These are phyloP conservation scores for Mesitornis unicolor DNA, from an alignment of 2,113 vertebrate genomes.

Conservation along the genomic window DNA sequence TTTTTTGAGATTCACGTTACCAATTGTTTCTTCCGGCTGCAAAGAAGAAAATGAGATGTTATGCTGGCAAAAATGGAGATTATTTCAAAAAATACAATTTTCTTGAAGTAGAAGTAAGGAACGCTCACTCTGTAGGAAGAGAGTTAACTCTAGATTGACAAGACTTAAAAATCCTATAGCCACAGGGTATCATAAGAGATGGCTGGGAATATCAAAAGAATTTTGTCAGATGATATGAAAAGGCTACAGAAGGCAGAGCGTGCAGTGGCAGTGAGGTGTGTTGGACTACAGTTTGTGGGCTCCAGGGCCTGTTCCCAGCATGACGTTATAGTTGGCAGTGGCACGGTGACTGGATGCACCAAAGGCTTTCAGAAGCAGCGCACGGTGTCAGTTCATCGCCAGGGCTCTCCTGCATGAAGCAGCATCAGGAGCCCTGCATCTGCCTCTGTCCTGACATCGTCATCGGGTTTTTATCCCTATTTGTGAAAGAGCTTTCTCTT, in stretches of 20 bases:
- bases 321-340: not conserved
- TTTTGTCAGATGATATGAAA: not conserved
- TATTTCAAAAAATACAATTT: not conserved
- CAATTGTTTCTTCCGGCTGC: not conserved
- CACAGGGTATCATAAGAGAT: not conserved
- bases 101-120: not conserved
- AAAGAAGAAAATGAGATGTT: not conserved
- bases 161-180: not conserved
- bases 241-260: not conserved
- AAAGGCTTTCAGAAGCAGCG: not conserved
- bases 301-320: not conserved
- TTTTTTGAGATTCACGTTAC: not conserved
- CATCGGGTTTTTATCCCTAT: rapidly evolving
- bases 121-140: not conserved
- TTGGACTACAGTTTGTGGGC: not conserved
- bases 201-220: not conserved
- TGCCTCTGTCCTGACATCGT: rapidly evolving
- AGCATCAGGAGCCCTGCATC: no score
- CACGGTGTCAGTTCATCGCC: rapidly evolving
- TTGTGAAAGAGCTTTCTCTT: no score
- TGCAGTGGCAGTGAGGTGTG: not conserved
- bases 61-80: not conserved
- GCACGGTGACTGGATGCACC: not conserved
- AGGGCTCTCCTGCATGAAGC: not conserved
- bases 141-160: not conserved